Base-by-base conservation (phyloP, 2,888 invertebrate genomes). In the Plusia festucae region DNA sequence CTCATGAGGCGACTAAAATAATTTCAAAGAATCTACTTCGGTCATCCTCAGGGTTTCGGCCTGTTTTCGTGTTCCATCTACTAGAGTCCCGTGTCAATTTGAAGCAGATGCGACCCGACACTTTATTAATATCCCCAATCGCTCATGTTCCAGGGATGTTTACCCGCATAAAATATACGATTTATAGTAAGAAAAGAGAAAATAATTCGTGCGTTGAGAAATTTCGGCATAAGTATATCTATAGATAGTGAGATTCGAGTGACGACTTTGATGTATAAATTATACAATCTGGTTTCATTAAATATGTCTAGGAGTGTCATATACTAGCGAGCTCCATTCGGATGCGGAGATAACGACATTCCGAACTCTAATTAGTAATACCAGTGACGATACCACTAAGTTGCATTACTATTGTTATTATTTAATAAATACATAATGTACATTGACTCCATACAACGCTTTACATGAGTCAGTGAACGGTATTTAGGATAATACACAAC, bases 401-500 rank as follows among this genome's bases (percentile, higher is more conserved):
- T 65, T 59, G 30, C 8, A 20, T 18, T 27, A n/a, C 16, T 8
- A 22, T 30, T 46, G 22, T 64, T 61, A 20, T 60, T 53, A 51
- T 56, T 15, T 71, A 55, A 53, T 15, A 51, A 63, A 32, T 27
- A 46, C 16, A 24, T 55, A n/a, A 32, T 11, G 3, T 9, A 13
- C 16, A 49, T 18, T 57, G 27, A 49, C 52, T 46, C 0, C 34
- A 27, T 15, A 20, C 18, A 49, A 24, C n/a, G 18, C 58, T 9
- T 16, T 59, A 52, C 22, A 24, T 53, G 40, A 56, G 56, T 73
- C 63, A 73, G 53, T 24, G 49, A 1, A 20, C 65, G 54, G 30
- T 69, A 73, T 64, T 60, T 55, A 55, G 60, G 52, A 64, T 58
- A 73, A 13, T 16, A 18, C 49, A 59, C 57, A 57, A 27, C 57